Percentiles rank a stretch among this genome's conserved stretches.
Conservation (phyloP, 2,888 invertebrate genomes). For the Congeria kusceri region DNA sequence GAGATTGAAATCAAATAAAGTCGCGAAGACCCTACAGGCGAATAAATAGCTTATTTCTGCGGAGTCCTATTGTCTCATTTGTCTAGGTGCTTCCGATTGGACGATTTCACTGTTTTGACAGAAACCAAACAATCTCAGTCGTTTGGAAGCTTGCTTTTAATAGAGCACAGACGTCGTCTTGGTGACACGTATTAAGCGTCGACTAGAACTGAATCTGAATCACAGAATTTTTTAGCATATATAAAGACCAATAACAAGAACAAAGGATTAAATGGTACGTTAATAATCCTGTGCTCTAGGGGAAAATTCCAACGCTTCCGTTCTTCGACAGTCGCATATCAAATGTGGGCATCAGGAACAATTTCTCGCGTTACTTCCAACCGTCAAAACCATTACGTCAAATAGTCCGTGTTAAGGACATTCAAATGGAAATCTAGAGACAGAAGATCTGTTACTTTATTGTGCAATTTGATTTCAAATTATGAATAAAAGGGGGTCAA, state of each 20-base stretch:
- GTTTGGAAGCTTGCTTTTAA: conserved; percentile 60
- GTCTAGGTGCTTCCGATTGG: conserved; percentile 25
- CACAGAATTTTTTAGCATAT: conserved; percentile 53
- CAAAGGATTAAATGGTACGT: conserved; percentile 51
- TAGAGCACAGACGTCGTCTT: conserved; percentile 29
- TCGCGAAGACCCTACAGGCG: conserved; percentile 58
- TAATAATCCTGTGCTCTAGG: conserved; percentile 39
- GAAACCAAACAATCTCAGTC: conserved; percentile 56
- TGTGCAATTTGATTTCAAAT: too few relatives aligned
- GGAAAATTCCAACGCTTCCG: conserved; percentile 43
- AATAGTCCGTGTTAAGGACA: not conserved
- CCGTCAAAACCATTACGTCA: conserved; percentile 44
- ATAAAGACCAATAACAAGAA: conserved; percentile 21
- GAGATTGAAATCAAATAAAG: conserved; percentile 52
- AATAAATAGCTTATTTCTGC: conserved; percentile 54
- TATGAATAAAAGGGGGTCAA: too few relatives aligned
- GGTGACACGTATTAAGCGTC: conserved; percentile 43
- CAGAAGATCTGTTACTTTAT: too few relatives aligned
- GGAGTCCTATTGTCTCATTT: conserved; percentile 51
- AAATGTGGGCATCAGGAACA: conserved; percentile 28
- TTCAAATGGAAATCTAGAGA: too few relatives aligned
- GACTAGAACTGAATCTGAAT: conserved; percentile 56
- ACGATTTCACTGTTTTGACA: conserved; percentile 16
- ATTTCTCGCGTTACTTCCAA: conserved; percentile 46
- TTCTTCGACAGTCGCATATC: conserved; percentile 31